Evolutionary conservation across 2,888 invertebrate genomes (phyloP).

Genomic region (Drosophila siamana): DNA sequence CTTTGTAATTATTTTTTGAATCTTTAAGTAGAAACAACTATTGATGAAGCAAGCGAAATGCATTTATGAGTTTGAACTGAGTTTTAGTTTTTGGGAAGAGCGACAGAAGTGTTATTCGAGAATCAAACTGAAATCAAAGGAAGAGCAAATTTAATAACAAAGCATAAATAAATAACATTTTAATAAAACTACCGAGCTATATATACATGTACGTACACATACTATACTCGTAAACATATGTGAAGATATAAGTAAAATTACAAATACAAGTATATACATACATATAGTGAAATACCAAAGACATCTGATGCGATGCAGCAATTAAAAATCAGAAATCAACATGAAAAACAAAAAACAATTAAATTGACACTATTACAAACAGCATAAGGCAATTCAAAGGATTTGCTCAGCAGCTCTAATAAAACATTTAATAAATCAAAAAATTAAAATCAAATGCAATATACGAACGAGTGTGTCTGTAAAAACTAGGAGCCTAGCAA

Average conservation of each 20-base stretch:
- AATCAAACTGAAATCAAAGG: too few relatives aligned
- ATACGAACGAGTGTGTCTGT: constrained; percentile 9
- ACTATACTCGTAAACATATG: constrained; percentile 21
- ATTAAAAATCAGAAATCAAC: constrained; percentile 15
- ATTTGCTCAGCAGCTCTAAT: constrained; percentile 18
- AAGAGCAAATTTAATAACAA: too few relatives aligned
- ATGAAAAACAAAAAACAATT: constrained; percentile 19
- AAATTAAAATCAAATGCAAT: constrained; percentile 3
- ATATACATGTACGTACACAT: constrained; percentile 19
- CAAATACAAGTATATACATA: constrained; percentile 11
- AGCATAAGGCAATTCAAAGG: constrained; percentile 19
- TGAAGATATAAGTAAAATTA: constrained; percentile 48
- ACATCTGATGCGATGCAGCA: constrained; percentile 7
- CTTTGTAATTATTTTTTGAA: constrained; percentile 2
- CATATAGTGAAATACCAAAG: constrained; percentile 26
- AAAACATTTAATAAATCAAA: constrained; percentile 34
- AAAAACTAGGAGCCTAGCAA: too few relatives aligned
- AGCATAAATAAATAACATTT: constrained; percentile 41
- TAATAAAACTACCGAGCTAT: constrained; percentile 30
- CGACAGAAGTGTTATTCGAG: constrained; percentile 32
- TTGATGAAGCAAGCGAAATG: constrained; percentile 62
- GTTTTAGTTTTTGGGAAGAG: constrained; percentile 42
- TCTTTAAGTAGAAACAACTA: constrained; percentile 18
- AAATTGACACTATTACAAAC: constrained; percentile 25
- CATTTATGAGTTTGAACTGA: constrained; percentile 58